A percentile compares a stretch with the other conserved stretches of the same genome.
Evolutionary conservation across 1,140 invertebrate genomes (phyloP).

Genomic region (Ptiloglossa arizonensis): DNA sequence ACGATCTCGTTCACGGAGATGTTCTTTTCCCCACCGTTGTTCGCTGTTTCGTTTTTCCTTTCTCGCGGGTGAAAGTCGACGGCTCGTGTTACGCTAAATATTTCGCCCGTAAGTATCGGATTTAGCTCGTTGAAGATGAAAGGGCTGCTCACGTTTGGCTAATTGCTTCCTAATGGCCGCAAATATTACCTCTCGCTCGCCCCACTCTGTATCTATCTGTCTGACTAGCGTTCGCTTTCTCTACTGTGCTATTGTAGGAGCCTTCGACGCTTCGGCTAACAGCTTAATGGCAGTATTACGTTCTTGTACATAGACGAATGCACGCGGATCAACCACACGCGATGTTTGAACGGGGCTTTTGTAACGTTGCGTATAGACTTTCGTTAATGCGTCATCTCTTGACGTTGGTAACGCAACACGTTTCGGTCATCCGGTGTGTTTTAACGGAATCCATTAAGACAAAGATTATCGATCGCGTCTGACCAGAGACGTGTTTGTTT

Average conservation of each 20-base stretch:
- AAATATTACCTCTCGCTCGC: conserved; percentile 43
- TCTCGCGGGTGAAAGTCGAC: background rate
- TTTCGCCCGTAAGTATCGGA: conserved; percentile 23
- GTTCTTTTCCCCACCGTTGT: background rate
- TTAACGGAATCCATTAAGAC: background rate
- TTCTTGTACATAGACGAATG: conserved; percentile 12
- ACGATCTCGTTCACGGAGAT: background rate
- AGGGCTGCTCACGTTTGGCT: conserved; percentile 44
- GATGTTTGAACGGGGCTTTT: background rate
- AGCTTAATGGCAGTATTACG: conserved; percentile 49
- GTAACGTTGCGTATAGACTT: background rate
- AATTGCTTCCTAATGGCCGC: conserved; percentile 60
- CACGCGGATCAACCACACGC: too few species aligned
- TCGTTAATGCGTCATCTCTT: background rate
- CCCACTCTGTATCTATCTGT: conserved; percentile 15
- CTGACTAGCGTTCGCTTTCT: background rate
- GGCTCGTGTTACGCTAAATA: conserved; percentile 44
- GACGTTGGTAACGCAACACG: background rate
- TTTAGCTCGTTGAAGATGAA: conserved; percentile 50
- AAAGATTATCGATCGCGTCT: background rate
- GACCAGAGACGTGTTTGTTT: too few species aligned
- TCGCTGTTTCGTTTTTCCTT: conserved; percentile 6
- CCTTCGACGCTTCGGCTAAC: conserved; percentile 28
- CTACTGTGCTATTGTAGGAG: background rate
- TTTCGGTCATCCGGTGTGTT: background rate